Conservation (phyloP, 1,140 invertebrate genomes). For the Sesamia nonagrioides region DNA sequence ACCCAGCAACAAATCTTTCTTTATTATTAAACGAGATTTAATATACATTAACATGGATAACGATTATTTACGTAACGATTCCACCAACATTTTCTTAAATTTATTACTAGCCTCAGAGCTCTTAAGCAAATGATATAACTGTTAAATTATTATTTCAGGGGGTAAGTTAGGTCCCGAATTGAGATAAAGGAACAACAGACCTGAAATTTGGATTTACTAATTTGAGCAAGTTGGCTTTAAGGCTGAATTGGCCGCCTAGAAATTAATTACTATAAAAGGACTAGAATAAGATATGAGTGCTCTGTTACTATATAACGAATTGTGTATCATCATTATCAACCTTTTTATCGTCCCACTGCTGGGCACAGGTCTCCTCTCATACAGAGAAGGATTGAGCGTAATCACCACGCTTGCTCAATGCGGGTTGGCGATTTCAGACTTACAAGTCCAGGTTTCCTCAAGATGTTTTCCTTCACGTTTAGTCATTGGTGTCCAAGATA, state of each 20-base stretch:
- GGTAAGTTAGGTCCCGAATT: constrained; percentile 44
- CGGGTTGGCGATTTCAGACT: too few relatives aligned
- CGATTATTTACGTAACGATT: constrained; percentile 10
- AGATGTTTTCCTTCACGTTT: too few relatives aligned
- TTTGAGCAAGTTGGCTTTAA: not conserved
- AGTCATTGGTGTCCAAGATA: too few relatives aligned
- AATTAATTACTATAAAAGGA: not conserved
- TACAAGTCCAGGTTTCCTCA: too few relatives aligned
- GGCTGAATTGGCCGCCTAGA: not conserved
- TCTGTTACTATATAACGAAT: too few relatives aligned
- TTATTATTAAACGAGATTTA: constrained; percentile 10
- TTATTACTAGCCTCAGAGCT: constrained; percentile 9
- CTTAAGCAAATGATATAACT: constrained; percentile 27
- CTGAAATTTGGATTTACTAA: constrained; percentile 30
- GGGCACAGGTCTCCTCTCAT: too few relatives aligned
- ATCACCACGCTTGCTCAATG: too few relatives aligned
- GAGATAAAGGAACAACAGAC: constrained; percentile 36
- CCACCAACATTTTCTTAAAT: constrained; percentile 26
- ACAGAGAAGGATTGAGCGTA: too few relatives aligned
- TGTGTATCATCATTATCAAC: too few relatives aligned
- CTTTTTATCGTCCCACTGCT: too few relatives aligned
- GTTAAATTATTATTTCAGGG: constrained; percentile 31
- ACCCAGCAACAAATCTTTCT: constrained; percentile 9
- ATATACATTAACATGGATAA: constrained; percentile 24
- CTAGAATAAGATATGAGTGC: too few relatives aligned